Evolutionary conservation across 2,888 invertebrate genomes (phyloP).

Genomic region (Papilio gigon): DNA sequence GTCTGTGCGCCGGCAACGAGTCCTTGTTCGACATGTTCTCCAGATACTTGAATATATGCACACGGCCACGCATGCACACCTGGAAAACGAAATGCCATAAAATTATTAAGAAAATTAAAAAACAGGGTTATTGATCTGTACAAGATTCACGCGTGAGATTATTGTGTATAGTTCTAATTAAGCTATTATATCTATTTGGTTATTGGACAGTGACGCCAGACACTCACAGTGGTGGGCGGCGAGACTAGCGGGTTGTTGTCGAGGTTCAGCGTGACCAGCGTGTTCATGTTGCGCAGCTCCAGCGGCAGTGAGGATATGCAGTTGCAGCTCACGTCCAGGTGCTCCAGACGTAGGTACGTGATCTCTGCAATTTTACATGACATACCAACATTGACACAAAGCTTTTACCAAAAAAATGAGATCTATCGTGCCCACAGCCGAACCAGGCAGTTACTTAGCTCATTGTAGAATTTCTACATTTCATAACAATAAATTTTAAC

Average conservation of each 20-base stretch:
- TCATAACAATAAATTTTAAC: background rate
- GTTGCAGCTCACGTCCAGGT: slow-evolving; percentile 95
- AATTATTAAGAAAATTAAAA: background rate
- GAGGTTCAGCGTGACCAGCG: slow-evolving; percentile 90
- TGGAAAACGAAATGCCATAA: slow-evolving; percentile 60
- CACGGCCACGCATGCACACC: slow-evolving; percentile 95
- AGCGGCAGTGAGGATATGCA: slow-evolving; percentile 93
- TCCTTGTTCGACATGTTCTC: slow-evolving; percentile 92
- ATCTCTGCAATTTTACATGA: slow-evolving; percentile 83
- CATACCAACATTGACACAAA: too few relatives aligned
- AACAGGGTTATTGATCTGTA: too few relatives aligned
- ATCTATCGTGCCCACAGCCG: too few relatives aligned
- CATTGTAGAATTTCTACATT: too few relatives aligned
- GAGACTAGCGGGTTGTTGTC: slow-evolving; percentile 95
- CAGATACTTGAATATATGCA: slow-evolving; percentile 97
- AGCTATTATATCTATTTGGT: too few relatives aligned
- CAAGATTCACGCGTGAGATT: too few relatives aligned
- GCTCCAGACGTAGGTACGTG: slow-evolving; percentile 91
- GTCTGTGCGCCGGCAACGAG: slow-evolving; percentile 74
- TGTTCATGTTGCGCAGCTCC: slow-evolving; percentile 93
- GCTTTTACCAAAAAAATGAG: too few relatives aligned
- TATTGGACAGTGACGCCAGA: too few relatives aligned
- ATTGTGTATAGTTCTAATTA: too few relatives aligned
- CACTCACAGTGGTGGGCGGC: slow-evolving; percentile 94
- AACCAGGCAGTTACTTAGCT: too few relatives aligned